phyloP scores from a whole-genome alignment of 2,888 invertebrate species.

The Lasius platythorax region DNA sequence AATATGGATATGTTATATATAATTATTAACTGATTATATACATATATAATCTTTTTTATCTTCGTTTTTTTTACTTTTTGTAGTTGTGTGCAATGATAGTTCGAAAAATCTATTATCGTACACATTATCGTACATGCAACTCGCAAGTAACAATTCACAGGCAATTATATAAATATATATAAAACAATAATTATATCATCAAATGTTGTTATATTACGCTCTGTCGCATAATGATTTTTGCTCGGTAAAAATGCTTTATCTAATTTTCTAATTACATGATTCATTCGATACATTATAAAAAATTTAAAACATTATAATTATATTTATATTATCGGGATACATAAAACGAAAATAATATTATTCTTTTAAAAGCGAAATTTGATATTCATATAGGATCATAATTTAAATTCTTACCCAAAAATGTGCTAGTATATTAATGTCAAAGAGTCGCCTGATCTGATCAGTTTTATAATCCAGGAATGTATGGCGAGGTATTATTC shows the following conservation, averaged over 20 bases:
- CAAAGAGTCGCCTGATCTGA: conserved; percentile 90
- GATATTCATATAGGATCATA: not conserved
- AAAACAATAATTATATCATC: not conserved
- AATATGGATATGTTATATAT: not conserved
- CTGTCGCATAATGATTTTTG: too few species aligned
- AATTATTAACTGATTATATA: not conserved
- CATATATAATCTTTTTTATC: not conserved
- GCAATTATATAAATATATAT: not conserved
- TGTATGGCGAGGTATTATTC: conserved; percentile 93
- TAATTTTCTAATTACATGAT: too few species aligned
- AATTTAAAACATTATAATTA: too few species aligned
- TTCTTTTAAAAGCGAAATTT: not conserved
- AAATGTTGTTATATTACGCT: too few species aligned
- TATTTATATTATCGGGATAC: not conserved
- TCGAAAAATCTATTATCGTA: not conserved
- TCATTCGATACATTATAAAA: too few species aligned
- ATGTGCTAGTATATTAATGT: conserved; percentile 92
- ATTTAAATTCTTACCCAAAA: conserved; percentile 90
- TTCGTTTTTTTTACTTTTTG: not conserved
- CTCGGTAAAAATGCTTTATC: too few species aligned
- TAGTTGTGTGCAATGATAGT: not conserved
- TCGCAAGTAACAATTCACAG: not conserved
- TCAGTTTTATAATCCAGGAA: conserved; percentile 89
- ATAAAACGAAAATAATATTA: not conserved
- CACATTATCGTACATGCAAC: not conserved